Evolutionary conservation across 2,113 vertebrate genomes (phyloP).

Genomic region (Alligator sinensis): DNA sequence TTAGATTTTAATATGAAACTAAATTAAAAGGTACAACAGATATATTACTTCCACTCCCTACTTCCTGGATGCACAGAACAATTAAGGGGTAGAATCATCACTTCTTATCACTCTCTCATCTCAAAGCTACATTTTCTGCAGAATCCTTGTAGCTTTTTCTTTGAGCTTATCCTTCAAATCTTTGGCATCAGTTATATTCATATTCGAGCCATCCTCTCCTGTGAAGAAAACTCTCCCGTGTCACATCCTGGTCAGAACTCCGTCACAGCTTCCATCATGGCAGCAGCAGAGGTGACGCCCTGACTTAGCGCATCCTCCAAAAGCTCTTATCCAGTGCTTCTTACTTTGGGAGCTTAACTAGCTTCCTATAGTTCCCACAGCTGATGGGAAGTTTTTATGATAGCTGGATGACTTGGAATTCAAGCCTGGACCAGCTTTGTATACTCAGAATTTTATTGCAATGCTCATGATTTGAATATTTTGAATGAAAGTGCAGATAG

Average conservation of each 20-base stretch:
- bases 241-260: not conserved
- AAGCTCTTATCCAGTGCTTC: not conserved
- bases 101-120: fast-evolving
- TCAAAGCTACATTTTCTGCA: not conserved
- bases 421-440: too few relatives aligned
- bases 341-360: not conserved
- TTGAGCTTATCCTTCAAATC: not conserved
- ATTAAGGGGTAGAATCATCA: not conserved
- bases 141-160: not conserved
- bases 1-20: not conserved
- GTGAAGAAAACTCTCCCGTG: too few relatives aligned
- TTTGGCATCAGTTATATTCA: not conserved
- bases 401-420: too few relatives aligned
- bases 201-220: fast-evolving
- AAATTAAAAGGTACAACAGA: not conserved
- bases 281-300: not conserved
- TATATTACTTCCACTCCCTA: not conserved
- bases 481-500: too few relatives aligned
- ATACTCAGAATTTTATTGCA: too few relatives aligned
- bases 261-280: not conserved
- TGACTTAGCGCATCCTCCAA: not conserved
- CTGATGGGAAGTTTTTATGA: not conserved
- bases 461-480: too few relatives aligned
- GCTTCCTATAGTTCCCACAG: not conserved
- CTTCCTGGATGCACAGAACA: not conserved